These are phyloP conservation scores for Tangara arthus DNA, from an alignment of 2,797 vertebrate species.

Conservation along the genomic window DNA sequence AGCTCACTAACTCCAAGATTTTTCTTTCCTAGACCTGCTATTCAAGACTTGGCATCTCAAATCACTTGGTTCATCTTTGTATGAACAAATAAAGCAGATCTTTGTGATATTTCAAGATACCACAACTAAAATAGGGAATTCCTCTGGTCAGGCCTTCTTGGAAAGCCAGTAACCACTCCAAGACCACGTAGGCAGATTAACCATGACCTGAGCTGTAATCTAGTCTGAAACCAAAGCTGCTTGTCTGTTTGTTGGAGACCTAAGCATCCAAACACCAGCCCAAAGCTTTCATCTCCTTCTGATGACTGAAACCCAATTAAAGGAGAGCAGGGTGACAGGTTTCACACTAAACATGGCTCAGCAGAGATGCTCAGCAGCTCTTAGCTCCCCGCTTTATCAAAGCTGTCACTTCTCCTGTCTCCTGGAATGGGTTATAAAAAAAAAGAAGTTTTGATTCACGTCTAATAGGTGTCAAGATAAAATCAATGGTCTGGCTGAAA, in stretches of 20 bases:
- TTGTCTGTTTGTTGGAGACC: background rate
- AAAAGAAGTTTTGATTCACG: constrained; percentile 67
- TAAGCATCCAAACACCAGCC: constrained; percentile 42
- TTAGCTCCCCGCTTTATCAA: constrained; percentile 73
- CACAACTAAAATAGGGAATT: background rate
- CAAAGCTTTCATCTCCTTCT: constrained; percentile 52
- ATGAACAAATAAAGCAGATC: background rate
- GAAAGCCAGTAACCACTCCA: background rate
- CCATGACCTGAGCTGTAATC: background rate
- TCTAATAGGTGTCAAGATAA: constrained; percentile 82
- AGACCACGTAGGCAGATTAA: background rate
- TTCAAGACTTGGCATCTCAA: background rate
- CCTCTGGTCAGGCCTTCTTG: background rate
- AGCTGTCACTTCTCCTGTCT: constrained; percentile 78
- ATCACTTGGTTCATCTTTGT: background rate
- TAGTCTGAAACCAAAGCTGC: constrained; percentile 7
- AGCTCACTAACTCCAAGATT: background rate
- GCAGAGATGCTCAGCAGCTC: constrained; percentile 69
- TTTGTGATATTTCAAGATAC: fast-evolving
- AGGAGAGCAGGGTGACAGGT: constrained; percentile 76
- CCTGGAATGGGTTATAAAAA: constrained; percentile 75
- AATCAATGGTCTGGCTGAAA: constrained; percentile 77
- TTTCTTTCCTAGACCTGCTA: background rate
- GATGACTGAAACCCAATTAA: constrained; percentile 84
- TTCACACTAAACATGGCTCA: constrained; percentile 65